Percentiles rank a stretch among this genome's conserved stretches.
phyloP scores from a whole-genome alignment of 1,140 invertebrate genomes.

The Hormaphis cornu region DNA sequence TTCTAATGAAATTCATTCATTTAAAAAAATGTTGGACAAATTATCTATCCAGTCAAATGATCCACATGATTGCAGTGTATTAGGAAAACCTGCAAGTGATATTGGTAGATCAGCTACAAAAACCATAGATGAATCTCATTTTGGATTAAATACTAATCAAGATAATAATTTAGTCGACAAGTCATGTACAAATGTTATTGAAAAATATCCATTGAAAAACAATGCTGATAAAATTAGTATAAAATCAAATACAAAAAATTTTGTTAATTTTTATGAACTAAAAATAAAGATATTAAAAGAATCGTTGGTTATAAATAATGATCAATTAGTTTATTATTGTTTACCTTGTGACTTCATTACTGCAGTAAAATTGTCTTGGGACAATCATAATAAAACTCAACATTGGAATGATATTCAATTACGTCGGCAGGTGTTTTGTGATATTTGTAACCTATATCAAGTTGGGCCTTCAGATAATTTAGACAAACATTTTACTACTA shows the following conservation, averaged over 20 bases:
- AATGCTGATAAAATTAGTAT: neutral
- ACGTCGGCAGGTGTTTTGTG: neutral
- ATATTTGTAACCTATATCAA: neutral
- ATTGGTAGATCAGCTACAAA: neutral
- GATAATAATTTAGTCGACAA: neutral
- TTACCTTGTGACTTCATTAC: constrained; percentile 6
- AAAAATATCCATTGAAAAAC: neutral
- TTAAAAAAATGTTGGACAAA: too few relatives aligned
- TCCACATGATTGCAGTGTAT: too few relatives aligned
- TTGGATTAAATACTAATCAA: neutral
- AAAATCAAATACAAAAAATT: neutral
- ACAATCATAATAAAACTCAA: neutral
- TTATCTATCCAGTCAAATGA: too few relatives aligned
- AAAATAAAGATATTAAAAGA: neutral
- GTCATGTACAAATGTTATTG: neutral
- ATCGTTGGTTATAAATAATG: neutral
- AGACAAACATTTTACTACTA: neutral
- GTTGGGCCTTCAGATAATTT: neutral
- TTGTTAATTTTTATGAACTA: neutral
- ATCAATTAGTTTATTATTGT: neutral
- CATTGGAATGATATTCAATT: neutral
- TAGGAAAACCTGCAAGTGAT: neutral
- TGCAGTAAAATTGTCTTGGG: neutral
- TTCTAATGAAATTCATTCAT: neutral
- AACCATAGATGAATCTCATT: neutral